Evolutionary conservation across 2,888 invertebrate genomes (phyloP).

Genomic region (Eledone cirrhosa): DNA sequence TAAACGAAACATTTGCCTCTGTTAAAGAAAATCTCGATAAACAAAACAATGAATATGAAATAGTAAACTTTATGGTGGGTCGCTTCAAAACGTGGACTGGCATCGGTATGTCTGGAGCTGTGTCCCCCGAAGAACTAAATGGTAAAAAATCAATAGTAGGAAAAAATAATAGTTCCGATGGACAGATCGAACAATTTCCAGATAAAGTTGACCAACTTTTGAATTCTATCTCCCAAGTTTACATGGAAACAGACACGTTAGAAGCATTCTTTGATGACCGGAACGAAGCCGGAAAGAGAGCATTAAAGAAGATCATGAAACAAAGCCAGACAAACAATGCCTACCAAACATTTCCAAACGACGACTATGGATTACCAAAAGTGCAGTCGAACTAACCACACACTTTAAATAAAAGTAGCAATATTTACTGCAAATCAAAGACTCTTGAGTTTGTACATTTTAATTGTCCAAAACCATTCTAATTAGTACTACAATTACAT

Average conservation of each 20-base stretch:
- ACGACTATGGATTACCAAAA: constrained; percentile 18
- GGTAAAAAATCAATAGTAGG: constrained; percentile 35
- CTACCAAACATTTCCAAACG: constrained; percentile 8
- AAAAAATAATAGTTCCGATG: constrained; percentile 34
- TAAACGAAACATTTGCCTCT: constrained; percentile 63
- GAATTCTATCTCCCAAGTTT: constrained; percentile 62
- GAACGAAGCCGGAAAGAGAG: constrained; percentile 38
- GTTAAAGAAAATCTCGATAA: constrained; percentile 59
- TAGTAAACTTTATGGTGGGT: constrained; percentile 63
- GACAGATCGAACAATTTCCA: constrained; percentile 59
- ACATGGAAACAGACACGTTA: constrained; percentile 57
- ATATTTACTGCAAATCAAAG: constrained; percentile 10
- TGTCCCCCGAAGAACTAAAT: constrained; percentile 38
- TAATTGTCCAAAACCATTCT: no score
- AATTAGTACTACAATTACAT: no score
- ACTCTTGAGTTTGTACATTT: not conserved
- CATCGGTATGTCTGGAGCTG: constrained; percentile 33
- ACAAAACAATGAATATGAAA: constrained; percentile 65
- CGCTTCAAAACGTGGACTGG: constrained; percentile 51
- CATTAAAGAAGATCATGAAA: constrained; percentile 35
- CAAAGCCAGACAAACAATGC: constrained; percentile 13
- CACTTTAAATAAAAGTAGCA: not conserved
- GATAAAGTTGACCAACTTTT: constrained; percentile 64
- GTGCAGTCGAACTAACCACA: not conserved
- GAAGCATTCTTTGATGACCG: constrained; percentile 43